These are phyloP conservation scores for Paratilapia polleni DNA, from an alignment of 2,113 vertebrate genomes.

Conservation along the genomic window DNA sequence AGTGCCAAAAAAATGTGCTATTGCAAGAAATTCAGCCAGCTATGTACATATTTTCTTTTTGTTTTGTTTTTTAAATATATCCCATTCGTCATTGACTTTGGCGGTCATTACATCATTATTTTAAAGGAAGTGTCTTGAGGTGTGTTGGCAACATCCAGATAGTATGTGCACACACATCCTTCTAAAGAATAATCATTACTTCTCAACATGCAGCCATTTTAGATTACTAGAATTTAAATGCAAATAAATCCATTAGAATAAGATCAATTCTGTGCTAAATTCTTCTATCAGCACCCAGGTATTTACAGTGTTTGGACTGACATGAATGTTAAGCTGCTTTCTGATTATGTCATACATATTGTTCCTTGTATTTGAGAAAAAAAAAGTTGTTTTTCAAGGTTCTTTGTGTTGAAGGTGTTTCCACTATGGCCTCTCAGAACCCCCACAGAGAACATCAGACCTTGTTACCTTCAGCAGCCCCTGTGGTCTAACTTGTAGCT, in stretches of 20 bases:
- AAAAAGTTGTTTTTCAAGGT: constrained; percentile 32
- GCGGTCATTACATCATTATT: not conserved
- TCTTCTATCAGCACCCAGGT: not conserved
- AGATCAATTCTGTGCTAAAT: not conserved
- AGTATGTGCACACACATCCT: no score
- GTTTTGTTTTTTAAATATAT: not conserved
- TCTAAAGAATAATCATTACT: no score
- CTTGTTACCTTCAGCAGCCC: constrained; percentile 1
- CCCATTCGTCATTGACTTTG: not conserved
- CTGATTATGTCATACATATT: constrained; percentile 23
- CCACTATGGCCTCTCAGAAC: constrained; percentile 53
- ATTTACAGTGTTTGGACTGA: not conserved
- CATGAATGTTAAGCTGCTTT: not conserved
- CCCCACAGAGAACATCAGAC: constrained; percentile 63
- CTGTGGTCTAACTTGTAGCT: constrained; percentile 28
- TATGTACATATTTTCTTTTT: not conserved
- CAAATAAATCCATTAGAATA: not conserved
- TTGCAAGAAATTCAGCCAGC: not conserved
- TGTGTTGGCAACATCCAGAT: not conserved
- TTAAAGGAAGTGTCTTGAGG: not conserved
- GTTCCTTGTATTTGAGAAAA: constrained; percentile 20
- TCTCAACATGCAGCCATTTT: no score
- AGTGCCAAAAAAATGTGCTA: no score
- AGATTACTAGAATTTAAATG: not conserved
- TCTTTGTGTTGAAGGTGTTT: constrained; percentile 72